Evolutionary conservation across 2,797 vertebrate species (phyloP), one percentile per base, ranked within the genome.

Genomic region (Eulemur mongoz): DNA sequence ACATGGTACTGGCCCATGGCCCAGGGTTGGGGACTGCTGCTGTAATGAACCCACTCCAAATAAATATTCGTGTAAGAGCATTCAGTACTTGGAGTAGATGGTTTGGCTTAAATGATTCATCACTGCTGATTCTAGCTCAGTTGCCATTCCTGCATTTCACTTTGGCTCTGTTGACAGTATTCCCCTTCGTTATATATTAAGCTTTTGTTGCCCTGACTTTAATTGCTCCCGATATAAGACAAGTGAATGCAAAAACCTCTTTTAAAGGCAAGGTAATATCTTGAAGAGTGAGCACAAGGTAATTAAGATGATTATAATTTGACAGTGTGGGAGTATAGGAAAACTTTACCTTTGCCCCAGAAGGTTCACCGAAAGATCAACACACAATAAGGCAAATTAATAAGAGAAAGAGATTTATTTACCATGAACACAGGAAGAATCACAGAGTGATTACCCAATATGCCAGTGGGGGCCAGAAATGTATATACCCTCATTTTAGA

Each of bases 231-330:
- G 13, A 4, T 88, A 5, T 72, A 40, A 95, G 61, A 93, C 87
- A 89, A 35, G 3, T 25, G 22, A 63, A 81, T 88, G 95, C 20
- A 70, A 95, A 85, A 86, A 22, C 30, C 52, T 93, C 20, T 79
- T 79, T 84, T 83, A 84, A 95, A 96, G 89, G 75, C 94, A 76
- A 91, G 48, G 59, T 50, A 88, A 59, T 65, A 81, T 80, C 32
- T 22, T 67, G 17, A 23, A 92, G 86, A 78, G 25, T 72, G n/a
- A 85, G 18, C 14, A 50, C 17, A 32, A 50, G 12, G 13, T 73
- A 85, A 40, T 14, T 61, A 89, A 95, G 52, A 75, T 69, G 30
- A 86, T 23, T 78, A 3, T 84, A 85, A 91, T 76, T 88, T 86
- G 82, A 89, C 67, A 81, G 45, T 30, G 61, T 63, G 61, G 27